A percentile compares a stretch with the other conserved stretches of the same genome.
These are phyloP conservation scores for Helicoverpa assulta DNA, from an alignment of 2,888 invertebrate genomes.

Conservation along the genomic window DNA sequence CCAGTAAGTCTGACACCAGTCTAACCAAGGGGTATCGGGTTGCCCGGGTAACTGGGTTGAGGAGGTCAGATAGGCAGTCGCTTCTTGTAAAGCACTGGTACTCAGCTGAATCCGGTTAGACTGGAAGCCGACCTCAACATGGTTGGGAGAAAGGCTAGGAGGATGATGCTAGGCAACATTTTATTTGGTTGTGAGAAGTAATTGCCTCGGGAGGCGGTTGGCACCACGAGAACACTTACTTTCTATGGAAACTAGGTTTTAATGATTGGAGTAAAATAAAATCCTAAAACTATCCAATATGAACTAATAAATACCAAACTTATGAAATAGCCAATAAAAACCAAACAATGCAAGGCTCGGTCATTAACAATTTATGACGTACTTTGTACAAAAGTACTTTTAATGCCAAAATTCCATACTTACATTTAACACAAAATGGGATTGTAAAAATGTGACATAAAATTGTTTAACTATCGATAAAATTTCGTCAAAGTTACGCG, in stretches of 20 bases:
- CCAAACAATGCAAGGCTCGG: constrained; percentile 9
- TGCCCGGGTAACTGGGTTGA: no score
- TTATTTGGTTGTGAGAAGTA: background rate
- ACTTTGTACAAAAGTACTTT: constrained; percentile 25
- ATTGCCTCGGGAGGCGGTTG: background rate
- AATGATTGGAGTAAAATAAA: background rate
- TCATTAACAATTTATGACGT: constrained; percentile 45
- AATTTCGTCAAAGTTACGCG: constrained; percentile 42
- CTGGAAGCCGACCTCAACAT: no score
- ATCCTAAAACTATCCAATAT: background rate
- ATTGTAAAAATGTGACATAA: constrained; percentile 51
- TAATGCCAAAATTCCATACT: constrained; percentile 35
- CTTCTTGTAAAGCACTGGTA: no score
- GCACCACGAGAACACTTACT: background rate
- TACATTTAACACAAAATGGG: constrained; percentile 22
- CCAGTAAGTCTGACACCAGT: no score
- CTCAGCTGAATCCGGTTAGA: no score
- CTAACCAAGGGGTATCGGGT: no score
- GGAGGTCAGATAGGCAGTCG: no score
- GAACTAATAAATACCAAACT: constrained; percentile 5
- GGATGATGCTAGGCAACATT: background rate
- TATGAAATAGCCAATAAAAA: constrained; percentile 19
- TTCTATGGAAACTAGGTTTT: no score
- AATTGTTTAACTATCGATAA: constrained; percentile 65
- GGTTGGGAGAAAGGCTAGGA: no score